Evolutionary conservation across 1,140 invertebrate species (phyloP).

Genomic region (Lepidotrigona ventralis): DNA sequence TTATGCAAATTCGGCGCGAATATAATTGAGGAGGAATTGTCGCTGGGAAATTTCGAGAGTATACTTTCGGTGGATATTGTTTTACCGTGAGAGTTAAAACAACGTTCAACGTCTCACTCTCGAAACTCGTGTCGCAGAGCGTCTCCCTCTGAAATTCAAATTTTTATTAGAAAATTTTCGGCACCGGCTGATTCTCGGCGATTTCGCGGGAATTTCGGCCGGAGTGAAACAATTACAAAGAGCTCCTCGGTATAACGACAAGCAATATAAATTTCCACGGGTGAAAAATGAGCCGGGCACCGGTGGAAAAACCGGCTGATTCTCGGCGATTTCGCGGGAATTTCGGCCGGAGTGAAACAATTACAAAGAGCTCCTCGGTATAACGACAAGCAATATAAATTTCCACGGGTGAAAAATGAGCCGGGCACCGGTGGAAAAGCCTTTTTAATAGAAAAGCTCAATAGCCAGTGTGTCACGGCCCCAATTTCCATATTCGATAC

Average conservation of each 20-base stretch:
- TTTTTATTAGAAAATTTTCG: not conserved
- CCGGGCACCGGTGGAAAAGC: not conserved
- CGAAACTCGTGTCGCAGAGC: too few relatives aligned
- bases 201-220: not conserved
- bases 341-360: not conserved
- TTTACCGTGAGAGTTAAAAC: too few relatives aligned
- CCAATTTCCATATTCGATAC: conserved; percentile 19
- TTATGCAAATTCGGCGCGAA: too few relatives aligned
- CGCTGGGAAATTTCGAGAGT: too few relatives aligned
- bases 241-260: not conserved
- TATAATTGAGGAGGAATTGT: too few relatives aligned
- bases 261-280: not conserved
- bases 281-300: not conserved
- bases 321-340: not conserved
- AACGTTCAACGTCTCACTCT: too few relatives aligned
- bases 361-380: not conserved
- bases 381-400: not conserved
- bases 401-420: not conserved
- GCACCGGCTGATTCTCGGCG: not conserved
- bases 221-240: not conserved
- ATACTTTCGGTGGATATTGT: too few relatives aligned
- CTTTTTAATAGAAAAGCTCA: conserved; percentile 19
- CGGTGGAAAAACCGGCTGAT: not conserved
- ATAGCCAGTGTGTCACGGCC: not conserved
- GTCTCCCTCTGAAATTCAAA: not conserved